phyloP scores from a whole-genome alignment of 2,888 invertebrate genomes.

The Cyrtodaria siliqua region DNA sequence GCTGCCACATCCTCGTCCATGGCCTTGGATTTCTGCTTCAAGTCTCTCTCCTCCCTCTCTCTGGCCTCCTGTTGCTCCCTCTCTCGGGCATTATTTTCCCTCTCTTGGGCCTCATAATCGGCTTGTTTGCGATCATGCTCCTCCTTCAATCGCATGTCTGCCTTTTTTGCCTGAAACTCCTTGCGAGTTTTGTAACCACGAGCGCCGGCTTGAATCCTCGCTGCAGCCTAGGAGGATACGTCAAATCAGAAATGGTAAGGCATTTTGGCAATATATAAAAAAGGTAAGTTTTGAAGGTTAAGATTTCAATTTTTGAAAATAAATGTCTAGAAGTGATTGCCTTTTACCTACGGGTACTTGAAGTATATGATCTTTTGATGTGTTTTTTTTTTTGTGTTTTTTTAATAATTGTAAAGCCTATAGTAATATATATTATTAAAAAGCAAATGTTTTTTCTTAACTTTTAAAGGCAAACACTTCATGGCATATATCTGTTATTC shows the following conservation, averaged over 20 bases:
- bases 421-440: too few relatives aligned
- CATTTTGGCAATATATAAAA: constrained; percentile 41
- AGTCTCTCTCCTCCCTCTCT: constrained; percentile 4
- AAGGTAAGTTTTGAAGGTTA: too few relatives aligned
- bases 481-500: background rate
- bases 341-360: too few relatives aligned
- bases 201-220: constrained; percentile 50
- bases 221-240: constrained; percentile 46
- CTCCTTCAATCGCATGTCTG: background rate
- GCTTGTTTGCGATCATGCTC: constrained; percentile 4
- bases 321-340: too few relatives aligned
- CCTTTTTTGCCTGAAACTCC: constrained; percentile 7
- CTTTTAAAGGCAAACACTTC: too few relatives aligned
- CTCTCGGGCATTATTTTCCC: constrained; percentile 8
- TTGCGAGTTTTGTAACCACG: constrained; percentile 37
- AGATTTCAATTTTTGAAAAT: too few relatives aligned
- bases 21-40: constrained; percentile 11
- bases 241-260: constrained; percentile 29
- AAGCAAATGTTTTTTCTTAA: too few relatives aligned
- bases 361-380: too few relatives aligned
- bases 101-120: background rate
- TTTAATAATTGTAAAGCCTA: too few relatives aligned
- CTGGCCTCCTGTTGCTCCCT: constrained; percentile 4
- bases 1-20: constrained; percentile 34
- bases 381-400: too few relatives aligned